Base-by-base conservation (phyloP, 2,797 vertebrate species). In the Pempheris klunzingeri region DNA sequence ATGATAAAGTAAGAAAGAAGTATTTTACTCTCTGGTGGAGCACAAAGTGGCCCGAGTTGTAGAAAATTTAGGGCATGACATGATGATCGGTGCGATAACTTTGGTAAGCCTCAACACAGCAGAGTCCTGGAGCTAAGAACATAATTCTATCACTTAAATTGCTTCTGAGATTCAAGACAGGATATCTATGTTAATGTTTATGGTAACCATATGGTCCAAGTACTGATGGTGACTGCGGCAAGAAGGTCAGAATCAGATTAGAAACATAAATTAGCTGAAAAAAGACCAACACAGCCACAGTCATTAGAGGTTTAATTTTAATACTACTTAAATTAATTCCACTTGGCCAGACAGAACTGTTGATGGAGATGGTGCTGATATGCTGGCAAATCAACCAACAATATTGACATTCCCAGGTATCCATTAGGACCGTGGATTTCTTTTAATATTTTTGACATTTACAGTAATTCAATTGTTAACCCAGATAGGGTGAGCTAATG, bases 371-470 rank as follows among this genome's bases (percentile, higher is more conserved):
- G 2, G 5, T 52, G n/a, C 14, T 58, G 39, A 34, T 9, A 44
- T 24, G 47, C 39, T 41, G n/a, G 22, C 6, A 61, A 72, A 30
- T 43, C 22, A 36, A 43, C 26, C 49, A 39, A 22, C 13, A 49
- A 20, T 58, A 59, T 13, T 59, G 58, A 74, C 66, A 55, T 26
- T 38, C 20, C 24, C 0, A n/a, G 15, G 47, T 39, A 38, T 78
- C n/a, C 14, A 53, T 46, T 30, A 26, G 53, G 32, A n/a, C 28
- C 24, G 49, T n/a, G 36, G n/a, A 28, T 46, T 60, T 53, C 17
- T 28, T 60, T 74, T 44, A 36, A 55, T 43, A 39, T 50, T 52
- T 74, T 47, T 55, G n/a, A 67, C 30, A 81, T 59, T 66, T 24
- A 34, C 47, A 47, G 5, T 24, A 22, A 34, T 28, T 26, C 38